A percentile compares a stretch with the other conserved stretches of the same genome.
These are phyloP conservation scores for Vanessa cardui DNA, from an alignment of 2,888 invertebrate genomes.

Conservation along the genomic window DNA sequence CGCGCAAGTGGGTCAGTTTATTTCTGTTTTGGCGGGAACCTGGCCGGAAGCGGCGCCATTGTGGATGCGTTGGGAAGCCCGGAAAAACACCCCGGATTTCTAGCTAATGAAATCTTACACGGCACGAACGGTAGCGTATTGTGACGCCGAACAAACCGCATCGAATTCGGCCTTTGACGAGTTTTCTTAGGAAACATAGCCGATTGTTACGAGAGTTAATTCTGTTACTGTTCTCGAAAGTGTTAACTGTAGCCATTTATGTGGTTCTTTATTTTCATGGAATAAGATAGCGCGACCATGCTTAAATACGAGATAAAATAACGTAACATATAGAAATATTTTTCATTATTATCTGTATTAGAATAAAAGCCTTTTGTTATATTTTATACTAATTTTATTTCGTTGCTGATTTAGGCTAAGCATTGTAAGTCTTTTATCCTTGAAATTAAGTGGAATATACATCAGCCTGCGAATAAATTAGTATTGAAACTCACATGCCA, in stretches of 20 bases:
- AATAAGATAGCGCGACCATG: neutral
- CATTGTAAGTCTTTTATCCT: neutral
- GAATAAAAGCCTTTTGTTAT: too few species aligned
- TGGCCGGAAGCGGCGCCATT: conserved; percentile 81
- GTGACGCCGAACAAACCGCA: conserved; percentile 52
- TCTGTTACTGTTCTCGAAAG: conserved; percentile 54
- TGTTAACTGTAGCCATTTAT: conserved; percentile 59
- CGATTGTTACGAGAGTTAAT: conserved; percentile 56
- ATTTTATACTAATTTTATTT: too few species aligned
- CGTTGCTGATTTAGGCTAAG: too few species aligned
- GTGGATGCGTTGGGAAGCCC: conserved; percentile 79
- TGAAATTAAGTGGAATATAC: neutral
- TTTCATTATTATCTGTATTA: too few species aligned
- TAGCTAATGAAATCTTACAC: conserved; percentile 78
- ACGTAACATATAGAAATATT: neutral
- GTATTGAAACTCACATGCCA: neutral
- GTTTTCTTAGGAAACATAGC: conserved; percentile 66
- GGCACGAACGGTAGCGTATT: conserved; percentile 60
- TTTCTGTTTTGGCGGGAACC: conserved; percentile 83
- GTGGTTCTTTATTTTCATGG: conserved; percentile 23
- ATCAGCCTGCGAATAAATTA: conserved; percentile 5
- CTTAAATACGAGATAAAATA: neutral
- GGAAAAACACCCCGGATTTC: conserved; percentile 80
- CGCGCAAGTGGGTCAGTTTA: conserved; percentile 80
- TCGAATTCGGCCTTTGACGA: conserved; percentile 47